Conservation (phyloP, 2,888 invertebrate genomes). For the Sarcophaga variegata region DNA sequence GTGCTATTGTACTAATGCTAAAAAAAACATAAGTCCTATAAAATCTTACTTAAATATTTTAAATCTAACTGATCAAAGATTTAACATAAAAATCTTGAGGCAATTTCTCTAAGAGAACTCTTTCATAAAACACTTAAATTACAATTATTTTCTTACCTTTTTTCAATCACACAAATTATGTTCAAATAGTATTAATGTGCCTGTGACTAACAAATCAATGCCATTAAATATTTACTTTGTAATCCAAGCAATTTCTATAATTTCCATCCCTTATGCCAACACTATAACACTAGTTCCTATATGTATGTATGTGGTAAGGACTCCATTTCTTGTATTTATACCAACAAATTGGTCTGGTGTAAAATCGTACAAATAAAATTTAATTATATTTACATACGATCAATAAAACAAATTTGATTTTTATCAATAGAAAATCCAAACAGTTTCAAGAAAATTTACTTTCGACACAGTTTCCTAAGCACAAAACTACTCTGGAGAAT, state of each 20-base stretch:
- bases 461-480: not conserved
- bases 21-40: too few relatives aligned
- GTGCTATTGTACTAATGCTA: too few relatives aligned
- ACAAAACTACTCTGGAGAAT: not conserved
- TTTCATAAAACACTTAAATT: constrained; percentile 42
- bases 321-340: too few relatives aligned
- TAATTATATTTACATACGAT: constrained; percentile 77
- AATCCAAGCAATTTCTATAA: constrained; percentile 56
- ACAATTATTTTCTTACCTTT: not conserved
- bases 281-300: not conserved
- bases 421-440: constrained; percentile 72
- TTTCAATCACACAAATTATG: constrained; percentile 4
- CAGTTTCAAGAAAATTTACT: constrained; percentile 60
- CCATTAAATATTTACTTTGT: constrained; percentile 61
- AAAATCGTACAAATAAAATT: constrained; percentile 62
- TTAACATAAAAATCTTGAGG: too few relatives aligned
- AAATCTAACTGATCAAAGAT: too few relatives aligned
- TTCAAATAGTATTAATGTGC: constrained; percentile 18
- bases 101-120: not conserved
- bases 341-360: constrained; percentile 53
- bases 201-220: constrained; percentile 35
- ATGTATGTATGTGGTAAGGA: too few relatives aligned
- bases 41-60: too few relatives aligned
- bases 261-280: constrained; percentile 32
- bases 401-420: constrained; percentile 80